Evolutionary conservation across 2,888 invertebrate species (phyloP), one percentile per base, ranked within the genome.

Genomic region (Gonocerus acuteangulatus): DNA sequence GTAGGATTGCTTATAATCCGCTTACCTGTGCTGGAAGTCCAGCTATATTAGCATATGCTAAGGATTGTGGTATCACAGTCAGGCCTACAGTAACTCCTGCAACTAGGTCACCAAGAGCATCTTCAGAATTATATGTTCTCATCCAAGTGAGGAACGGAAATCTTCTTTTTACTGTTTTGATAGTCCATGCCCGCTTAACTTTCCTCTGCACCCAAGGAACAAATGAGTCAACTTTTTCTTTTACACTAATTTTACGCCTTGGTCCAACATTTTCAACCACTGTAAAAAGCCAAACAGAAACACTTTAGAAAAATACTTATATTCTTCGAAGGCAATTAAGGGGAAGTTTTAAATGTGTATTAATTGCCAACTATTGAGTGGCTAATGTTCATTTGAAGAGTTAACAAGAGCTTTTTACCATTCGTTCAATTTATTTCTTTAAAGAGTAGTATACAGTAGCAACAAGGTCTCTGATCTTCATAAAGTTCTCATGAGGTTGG

Each of bases 71-170:
- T 69, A 95, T 92, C 60, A 95, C 92, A 0, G 94, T 95, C 62
- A 95, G 80, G 0, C 93, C 95, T 13, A 95, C 94, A 1, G 94
- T 93, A 62, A 95, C 76, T 60, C 94, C 94, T 2, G 95, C 94
- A 65, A 95, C 87, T 45, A 92, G 73, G 77, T 95, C 95, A 9
- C 92, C 89, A 54, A 90, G 75, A 6, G 89, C 85, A 75, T 86
- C 82, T 62, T 82, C 80, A 6, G 77, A 71, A 69, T 78, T 83
- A 77, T 93, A 92, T 70, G 79, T 81, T 2, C 89, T 90, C 67
- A 89, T 73, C 93, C 93, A 93, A 59, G 73, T 74, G 3, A 86
- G 72, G 57, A 91, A 79, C 6, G 93, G 90, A 54, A 91, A 69
- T 62, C 87, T 79, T 73, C 85, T 86, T 74, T 84, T 79, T 21